Evolutionary conservation across 2,797 vertebrate species (phyloP), one percentile per base, ranked within the genome.

Genomic region (Melanotaenia pygmaea): DNA sequence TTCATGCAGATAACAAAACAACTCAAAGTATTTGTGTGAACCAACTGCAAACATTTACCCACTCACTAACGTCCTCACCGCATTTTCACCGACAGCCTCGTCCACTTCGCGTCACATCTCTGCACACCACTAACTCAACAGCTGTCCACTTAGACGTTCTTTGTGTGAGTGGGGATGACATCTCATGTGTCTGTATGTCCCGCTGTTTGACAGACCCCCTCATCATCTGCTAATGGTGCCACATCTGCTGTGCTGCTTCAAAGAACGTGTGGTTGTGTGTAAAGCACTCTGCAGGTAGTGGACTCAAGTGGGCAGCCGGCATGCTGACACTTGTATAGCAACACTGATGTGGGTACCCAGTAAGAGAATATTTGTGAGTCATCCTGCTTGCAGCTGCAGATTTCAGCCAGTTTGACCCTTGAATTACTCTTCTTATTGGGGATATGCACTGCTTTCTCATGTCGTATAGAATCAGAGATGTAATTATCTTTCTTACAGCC

Each of bases 181-280:
- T 77, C 56, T 68, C 74, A 45, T 67, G 72, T 68, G 59, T 64
- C 77, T 34, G 59, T 38, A 11, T 37, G 37, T 45, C 58, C 70
- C 4, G 3, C 74, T 79, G 75, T 85, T 87, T 86, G 87, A 90
- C 88, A 85, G 74, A 67, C 64, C 77, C 74, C 59, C 64, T 87
- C 87, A 89, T 88, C 90, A 85, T 82, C 84, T 80, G 69, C 79
- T 89, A 81, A 60, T 65, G 76, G 76, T 60, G 12, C 88, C 81
- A 70, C 92, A 93, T 87, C 91, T 90, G 91, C 84, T 79, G 35
- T 74, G 91, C 84, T 79, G 35, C 77, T 74, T 58, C 40, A n/a
- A 47, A 69, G 68, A 59, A 62, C 59, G 65, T 72, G 63, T 73
- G 24, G 67, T 53, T 56, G 34, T 37, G 3, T 11, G 61, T 60